Evolutionary conservation across 2,797 vertebrate genomes (phyloP).

Genomic region (Urocyon cinereoargenteus): DNA sequence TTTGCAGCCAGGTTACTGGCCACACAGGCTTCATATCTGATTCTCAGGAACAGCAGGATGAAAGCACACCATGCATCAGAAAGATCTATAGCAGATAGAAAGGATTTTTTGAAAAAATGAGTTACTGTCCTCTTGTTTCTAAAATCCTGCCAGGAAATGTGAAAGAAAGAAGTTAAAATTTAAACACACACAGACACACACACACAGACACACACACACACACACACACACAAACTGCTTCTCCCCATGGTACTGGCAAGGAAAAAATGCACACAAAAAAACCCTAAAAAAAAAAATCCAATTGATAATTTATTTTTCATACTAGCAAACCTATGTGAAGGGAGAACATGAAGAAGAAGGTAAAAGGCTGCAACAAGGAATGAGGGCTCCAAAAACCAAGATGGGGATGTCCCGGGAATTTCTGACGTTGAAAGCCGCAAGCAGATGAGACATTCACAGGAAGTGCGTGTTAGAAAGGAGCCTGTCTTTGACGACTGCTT

Average conservation of each 20-base stretch:
- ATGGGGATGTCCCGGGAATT: accelerated
- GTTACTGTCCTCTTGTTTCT: neutral
- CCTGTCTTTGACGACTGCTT: neutral
- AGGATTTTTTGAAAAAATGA: neutral
- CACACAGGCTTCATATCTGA: accelerated
- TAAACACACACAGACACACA: neutral
- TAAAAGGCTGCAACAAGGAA: neutral
- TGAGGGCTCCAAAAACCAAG: accelerated
- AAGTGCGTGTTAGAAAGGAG: neutral
- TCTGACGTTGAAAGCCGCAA: accelerated
- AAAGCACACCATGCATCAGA: accelerated
- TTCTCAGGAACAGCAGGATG: neutral
- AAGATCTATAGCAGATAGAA: neutral
- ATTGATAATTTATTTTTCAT: neutral
- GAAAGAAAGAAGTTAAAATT: neutral
- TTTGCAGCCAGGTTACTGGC: neutral
- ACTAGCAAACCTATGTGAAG: neutral
- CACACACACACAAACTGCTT: neutral
- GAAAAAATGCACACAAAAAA: neutral
- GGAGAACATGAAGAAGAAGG: neutral
- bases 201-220: too few relatives aligned
- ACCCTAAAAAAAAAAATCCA: neutral
- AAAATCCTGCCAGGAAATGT: neutral
- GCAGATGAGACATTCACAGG: accelerated
- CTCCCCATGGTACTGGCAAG: neutral